These are phyloP conservation scores for Bradypodion pumilum DNA, from an alignment of 2,797 vertebrate species.

Conservation along the genomic window DNA sequence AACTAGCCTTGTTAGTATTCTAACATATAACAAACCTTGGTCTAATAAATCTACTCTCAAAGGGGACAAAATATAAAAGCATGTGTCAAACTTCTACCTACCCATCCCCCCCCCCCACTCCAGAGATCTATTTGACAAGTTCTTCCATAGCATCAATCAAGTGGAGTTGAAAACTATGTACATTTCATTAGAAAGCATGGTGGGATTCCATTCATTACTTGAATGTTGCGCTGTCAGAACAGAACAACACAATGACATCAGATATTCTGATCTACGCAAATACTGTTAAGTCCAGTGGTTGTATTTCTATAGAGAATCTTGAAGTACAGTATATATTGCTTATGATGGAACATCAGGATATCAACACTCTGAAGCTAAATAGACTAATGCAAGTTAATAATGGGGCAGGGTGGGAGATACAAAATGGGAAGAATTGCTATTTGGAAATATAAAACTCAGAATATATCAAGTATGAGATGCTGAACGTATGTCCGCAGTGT, in stretches of 20 bases:
- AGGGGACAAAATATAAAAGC: not conserved
- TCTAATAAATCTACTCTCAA: slow-evolving; percentile 10
- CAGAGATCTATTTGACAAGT: not conserved
- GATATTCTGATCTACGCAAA: not conserved
- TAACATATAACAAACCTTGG: slow-evolving; percentile 11
- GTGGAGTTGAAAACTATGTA: slow-evolving; percentile 1
- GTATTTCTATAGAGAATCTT: not conserved
- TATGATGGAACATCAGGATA: not conserved
- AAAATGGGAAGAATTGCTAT: not conserved
- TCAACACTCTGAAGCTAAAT: not conserved
- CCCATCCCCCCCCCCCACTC: no score
- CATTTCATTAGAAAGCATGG: not conserved
- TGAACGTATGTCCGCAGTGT: not conserved
- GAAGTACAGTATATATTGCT: not conserved
- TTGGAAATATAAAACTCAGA: not conserved
- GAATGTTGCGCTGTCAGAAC: not conserved
- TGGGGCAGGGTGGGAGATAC: not conserved
- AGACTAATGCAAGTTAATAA: not conserved
- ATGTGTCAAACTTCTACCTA: not conserved
- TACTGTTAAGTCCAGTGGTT: not conserved
- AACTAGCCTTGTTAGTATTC: not conserved
- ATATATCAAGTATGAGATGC: not conserved
- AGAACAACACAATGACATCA: not conserved
- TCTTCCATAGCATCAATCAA: slow-evolving; percentile 12
- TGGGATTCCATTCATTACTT: not conserved